Evolutionary conservation across 2,888 invertebrate species (phyloP).

Genomic region (Hyppa rectilinea): DNA sequence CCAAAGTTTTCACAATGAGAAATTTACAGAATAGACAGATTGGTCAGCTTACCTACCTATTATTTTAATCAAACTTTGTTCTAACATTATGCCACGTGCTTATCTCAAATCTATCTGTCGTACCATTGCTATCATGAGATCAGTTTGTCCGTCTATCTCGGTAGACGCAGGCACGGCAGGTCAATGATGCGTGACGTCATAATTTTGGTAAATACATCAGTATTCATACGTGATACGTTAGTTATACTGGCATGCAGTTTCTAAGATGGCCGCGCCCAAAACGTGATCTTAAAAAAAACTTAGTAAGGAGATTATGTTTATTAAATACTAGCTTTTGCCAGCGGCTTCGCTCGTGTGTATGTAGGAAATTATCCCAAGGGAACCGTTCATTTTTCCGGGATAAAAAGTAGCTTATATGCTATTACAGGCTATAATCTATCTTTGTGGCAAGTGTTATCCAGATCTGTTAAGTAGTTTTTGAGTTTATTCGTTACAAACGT

Average conservation of each 20-base stretch:
- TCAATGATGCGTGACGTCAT: conserved; percentile 87
- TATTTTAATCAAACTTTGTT: not conserved
- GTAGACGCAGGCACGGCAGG: conserved; percentile 75
- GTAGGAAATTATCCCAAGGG: no score
- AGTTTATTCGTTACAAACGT: no score
- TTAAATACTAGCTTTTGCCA: no score
- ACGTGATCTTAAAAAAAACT: conserved; percentile 58
- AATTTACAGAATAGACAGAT: no score
- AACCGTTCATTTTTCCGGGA: no score
- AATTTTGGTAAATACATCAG: conserved; percentile 75
- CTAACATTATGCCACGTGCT: not conserved
- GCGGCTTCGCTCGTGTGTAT: no score
- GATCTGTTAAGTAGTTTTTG: no score
- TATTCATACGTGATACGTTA: conserved; percentile 67
- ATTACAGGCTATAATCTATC: no score
- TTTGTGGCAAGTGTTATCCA: no score
- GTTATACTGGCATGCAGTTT: conserved; percentile 72
- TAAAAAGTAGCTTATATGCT: no score
- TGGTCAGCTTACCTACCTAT: not conserved
- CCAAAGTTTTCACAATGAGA: no score
- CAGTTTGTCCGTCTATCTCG: conserved; percentile 54
- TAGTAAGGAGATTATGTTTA: conserved; percentile 41
- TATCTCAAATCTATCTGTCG: conserved; percentile 9
- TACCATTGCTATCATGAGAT: conserved; percentile 28
- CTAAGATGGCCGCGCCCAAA: conserved; percentile 73